These are phyloP conservation scores for Malurus melanocephalus DNA, from an alignment of 2,113 vertebrate species.

Conservation along the genomic window DNA sequence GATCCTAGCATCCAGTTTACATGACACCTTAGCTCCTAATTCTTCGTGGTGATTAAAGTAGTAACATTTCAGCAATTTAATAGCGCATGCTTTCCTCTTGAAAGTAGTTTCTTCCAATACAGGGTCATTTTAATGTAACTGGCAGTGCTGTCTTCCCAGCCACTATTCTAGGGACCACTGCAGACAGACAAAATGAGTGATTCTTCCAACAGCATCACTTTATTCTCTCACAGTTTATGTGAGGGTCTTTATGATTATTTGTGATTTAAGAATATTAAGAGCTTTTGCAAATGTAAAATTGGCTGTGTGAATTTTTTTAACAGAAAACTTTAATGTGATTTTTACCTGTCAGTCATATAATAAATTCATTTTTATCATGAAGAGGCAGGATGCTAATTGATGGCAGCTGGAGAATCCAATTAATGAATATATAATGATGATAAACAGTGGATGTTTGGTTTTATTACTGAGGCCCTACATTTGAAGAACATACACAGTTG, in stretches of 20 bases:
- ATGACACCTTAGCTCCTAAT: not conserved
- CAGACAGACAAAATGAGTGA: not conserved
- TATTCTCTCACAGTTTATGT: not conserved
- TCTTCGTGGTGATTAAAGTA: not conserved
- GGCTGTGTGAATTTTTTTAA: not conserved
- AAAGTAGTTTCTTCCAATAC: not conserved
- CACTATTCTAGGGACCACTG: not conserved
- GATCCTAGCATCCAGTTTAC: not conserved
- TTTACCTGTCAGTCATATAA: slow-evolving; percentile 37
- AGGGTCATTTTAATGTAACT: not conserved
- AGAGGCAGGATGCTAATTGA: slow-evolving; percentile 34
- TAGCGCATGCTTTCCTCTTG: not conserved
- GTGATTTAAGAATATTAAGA: not conserved
- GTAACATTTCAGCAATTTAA: not conserved
- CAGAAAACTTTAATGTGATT: not conserved
- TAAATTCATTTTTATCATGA: slow-evolving; percentile 28
- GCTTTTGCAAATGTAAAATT: not conserved
- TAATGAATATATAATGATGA: slow-evolving; percentile 47
- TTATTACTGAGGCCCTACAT: slow-evolving; percentile 17
- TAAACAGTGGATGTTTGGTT: slow-evolving; percentile 34
- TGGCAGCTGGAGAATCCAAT: slow-evolving; percentile 22
- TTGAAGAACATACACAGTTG: not conserved
- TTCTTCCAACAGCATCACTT: not conserved
- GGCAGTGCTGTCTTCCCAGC: not conserved
- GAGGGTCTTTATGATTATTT: not conserved